phyloP scores from a whole-genome alignment of 2,113 vertebrate genomes.

The Craseonycteris thonglongyai region DNA sequence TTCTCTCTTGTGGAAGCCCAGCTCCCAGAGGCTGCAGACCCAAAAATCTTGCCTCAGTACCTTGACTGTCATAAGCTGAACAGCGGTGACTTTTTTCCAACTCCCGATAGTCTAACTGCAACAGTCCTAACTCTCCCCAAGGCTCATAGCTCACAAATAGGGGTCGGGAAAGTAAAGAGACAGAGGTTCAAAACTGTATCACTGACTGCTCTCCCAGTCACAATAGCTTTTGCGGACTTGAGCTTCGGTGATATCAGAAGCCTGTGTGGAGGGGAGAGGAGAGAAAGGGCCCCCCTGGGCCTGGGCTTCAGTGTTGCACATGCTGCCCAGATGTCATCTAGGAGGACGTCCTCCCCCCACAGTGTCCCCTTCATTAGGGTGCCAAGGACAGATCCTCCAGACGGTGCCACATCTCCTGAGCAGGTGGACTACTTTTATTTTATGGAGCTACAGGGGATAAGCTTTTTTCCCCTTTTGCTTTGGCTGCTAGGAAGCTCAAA shows the following conservation, averaged over 20 bases:
- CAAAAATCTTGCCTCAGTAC: not conserved
- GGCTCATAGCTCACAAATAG: not conserved
- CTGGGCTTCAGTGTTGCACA: rapidly evolving
- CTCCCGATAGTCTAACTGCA: not conserved
- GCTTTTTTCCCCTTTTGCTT: not conserved
- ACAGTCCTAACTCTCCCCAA: not conserved
- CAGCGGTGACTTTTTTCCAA: not conserved
- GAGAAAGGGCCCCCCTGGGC: not conserved
- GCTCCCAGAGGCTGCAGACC: too few relatives aligned
- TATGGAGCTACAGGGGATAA: not conserved
- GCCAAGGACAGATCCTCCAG: not conserved
- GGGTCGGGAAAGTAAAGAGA: not conserved
- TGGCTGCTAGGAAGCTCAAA: not conserved
- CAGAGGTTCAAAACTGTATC: not conserved
- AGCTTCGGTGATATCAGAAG: too few relatives aligned
- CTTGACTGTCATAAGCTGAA: not conserved
- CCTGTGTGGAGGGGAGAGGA: rapidly evolving
- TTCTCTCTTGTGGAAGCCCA: not conserved
- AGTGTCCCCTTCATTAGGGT: not conserved
- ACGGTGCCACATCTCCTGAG: not conserved
- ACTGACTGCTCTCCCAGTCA: not conserved
- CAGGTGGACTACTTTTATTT: not conserved
- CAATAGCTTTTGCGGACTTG: not conserved
- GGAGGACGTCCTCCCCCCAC: too few relatives aligned
- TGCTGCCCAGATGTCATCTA: not conserved